phyloP scores from a whole-genome alignment of 2,888 invertebrate genomes.

The Trachelus iudaicus region DNA sequence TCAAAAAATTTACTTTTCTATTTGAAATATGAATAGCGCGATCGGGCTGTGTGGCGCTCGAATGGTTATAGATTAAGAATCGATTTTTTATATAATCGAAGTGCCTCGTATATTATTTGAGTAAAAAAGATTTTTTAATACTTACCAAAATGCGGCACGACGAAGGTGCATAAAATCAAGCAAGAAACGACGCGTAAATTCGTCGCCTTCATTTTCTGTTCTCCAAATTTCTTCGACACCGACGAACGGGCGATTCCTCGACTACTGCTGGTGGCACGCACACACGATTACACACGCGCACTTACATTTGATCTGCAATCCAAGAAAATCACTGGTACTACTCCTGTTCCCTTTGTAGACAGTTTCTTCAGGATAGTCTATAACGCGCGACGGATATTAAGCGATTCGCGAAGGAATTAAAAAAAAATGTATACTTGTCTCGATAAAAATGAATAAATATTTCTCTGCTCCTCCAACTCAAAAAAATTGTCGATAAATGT shows the following conservation, averaged over 20 bases:
- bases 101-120: neutral
- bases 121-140: constrained; percentile 9
- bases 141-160: constrained; percentile 52
- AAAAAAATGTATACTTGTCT: neutral
- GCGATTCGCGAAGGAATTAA: neutral
- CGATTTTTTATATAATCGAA: neutral
- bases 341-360: neutral
- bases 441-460: neutral
- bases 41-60: too few species aligned
- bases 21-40: too few species aligned
- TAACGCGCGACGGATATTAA: neutral
- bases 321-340: constrained; percentile 6
- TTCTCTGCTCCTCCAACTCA: neutral
- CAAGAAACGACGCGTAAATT: constrained; percentile 48
- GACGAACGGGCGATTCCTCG: constrained; percentile 16
- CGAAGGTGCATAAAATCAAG: constrained; percentile 51
- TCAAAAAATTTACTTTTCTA: too few species aligned
- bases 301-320: constrained; percentile 54
- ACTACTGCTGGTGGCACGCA: constrained; percentile 12
- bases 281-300: constrained; percentile 45
- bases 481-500: neutral
- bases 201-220: constrained; percentile 46
- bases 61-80: neutral
- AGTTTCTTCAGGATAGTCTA: neutral
- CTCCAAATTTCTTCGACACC: constrained; percentile 7